These are phyloP conservation scores for Acestrorhynchus altus DNA, from an alignment of 2,797 vertebrate species.

Conservation along the genomic window DNA sequence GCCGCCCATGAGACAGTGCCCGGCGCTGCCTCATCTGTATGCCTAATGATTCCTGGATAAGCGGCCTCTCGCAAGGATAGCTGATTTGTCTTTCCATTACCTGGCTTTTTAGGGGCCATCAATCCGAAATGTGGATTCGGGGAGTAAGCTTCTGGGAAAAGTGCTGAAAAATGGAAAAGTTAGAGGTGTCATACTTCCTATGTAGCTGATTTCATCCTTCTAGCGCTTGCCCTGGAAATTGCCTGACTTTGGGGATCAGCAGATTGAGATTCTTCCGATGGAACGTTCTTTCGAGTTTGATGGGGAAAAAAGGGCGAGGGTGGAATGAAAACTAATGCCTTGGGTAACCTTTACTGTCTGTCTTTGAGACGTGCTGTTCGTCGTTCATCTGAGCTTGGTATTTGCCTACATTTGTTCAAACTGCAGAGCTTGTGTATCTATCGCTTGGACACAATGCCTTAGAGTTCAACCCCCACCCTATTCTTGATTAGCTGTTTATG, in stretches of 20 bases:
- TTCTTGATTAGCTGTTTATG: slow-evolving; percentile 78
- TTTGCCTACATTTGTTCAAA: neutral
- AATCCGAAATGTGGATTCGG: slow-evolving; percentile 40
- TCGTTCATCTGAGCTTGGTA: neutral
- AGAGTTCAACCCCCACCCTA: slow-evolving; percentile 30
- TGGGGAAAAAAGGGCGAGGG: neutral
- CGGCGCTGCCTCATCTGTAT: slow-evolving; percentile 49
- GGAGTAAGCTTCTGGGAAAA: slow-evolving; percentile 41
- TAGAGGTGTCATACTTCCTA: slow-evolving; percentile 37
- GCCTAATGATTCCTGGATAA: slow-evolving; percentile 54
- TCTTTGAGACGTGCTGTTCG: slow-evolving; percentile 1
- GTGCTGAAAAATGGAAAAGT: slow-evolving; percentile 55
- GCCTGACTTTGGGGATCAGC: slow-evolving; percentile 34
- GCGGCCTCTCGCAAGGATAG: slow-evolving; percentile 48
- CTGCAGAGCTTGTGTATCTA: neutral
- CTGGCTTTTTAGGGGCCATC: slow-evolving; percentile 49
- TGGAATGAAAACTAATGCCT: slow-evolving; percentile 20
- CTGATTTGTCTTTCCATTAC: slow-evolving; percentile 58
- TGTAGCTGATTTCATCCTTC: slow-evolving; percentile 30
- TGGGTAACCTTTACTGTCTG: slow-evolving; percentile 18
- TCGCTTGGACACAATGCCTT: neutral
- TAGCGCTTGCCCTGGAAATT: slow-evolving; percentile 23
- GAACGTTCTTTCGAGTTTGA: slow-evolving; percentile 2
- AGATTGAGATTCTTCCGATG: slow-evolving; percentile 16
- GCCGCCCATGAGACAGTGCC: slow-evolving; percentile 43